Evolutionary conservation across 2,797 vertebrate genomes (phyloP).

Genomic region (Gambusia yucatana): DNA sequence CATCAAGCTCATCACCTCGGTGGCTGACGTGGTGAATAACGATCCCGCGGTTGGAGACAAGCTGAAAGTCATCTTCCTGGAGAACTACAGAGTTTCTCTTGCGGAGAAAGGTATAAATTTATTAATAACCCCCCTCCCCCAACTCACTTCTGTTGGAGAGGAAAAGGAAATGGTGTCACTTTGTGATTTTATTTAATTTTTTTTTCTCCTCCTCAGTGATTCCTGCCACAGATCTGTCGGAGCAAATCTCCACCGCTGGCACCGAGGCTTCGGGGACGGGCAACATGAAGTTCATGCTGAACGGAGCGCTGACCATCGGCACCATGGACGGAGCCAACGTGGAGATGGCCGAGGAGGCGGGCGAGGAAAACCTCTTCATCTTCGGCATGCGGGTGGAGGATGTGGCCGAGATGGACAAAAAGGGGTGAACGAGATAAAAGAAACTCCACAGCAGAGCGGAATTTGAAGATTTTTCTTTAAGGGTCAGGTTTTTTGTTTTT

Average conservation of each 20-base stretch:
- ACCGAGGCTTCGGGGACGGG: conserved; percentile 95
- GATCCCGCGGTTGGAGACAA: conserved; percentile 89
- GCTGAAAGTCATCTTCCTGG: conserved; percentile 93
- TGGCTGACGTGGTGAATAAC: conserved; percentile 91
- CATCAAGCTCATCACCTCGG: conserved; percentile 92
- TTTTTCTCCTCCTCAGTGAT: conserved; percentile 84
- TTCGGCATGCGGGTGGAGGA: conserved; percentile 95
- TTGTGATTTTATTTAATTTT: background rate
- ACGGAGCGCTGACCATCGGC: conserved; percentile 95
- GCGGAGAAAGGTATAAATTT: conserved; percentile 91
- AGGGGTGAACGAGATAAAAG: conserved; percentile 79
- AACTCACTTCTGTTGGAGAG: background rate
- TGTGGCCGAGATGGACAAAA: conserved; percentile 86
- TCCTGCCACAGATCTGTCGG: conserved; percentile 93
- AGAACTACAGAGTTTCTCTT: conserved; percentile 96
- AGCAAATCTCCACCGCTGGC: conserved; percentile 97
- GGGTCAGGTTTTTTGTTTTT: background rate
- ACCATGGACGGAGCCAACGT: conserved; percentile 98
- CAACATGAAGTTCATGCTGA: conserved; percentile 99
- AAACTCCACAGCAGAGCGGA: accelerated
- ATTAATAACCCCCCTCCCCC: background rate
- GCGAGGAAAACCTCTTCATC: conserved; percentile 95
- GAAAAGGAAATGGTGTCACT: background rate
- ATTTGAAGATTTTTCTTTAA: background rate
- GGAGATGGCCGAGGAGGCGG: conserved; percentile 97